A percentile compares a stretch with the other conserved stretches of the same genome.
Evolutionary conservation across 2,888 invertebrate genomes (phyloP).

Genomic region (Ormyrus labotus): DNA sequence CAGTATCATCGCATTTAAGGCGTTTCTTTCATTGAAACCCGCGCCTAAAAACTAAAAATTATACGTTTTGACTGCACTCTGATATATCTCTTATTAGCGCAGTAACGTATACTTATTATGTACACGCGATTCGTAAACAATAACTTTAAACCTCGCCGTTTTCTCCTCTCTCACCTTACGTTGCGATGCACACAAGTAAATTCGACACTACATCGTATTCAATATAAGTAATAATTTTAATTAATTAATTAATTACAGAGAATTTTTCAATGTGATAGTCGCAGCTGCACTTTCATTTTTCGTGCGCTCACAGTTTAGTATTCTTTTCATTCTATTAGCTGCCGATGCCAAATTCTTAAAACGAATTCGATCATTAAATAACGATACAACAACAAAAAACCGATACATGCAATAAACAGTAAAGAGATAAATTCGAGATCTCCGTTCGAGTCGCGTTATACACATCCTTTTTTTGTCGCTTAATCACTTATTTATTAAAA

Average conservation of each 20-base stretch:
- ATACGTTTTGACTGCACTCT: constrained; percentile 23
- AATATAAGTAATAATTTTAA: constrained; percentile 25
- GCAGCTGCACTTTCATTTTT: constrained; percentile 32
- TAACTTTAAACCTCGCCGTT: background rate
- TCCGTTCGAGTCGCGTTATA: constrained; percentile 29
- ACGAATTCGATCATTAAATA: constrained; percentile 46
- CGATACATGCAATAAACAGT: constrained; percentile 19
- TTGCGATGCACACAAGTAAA: constrained; percentile 13
- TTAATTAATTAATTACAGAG: constrained; percentile 45
- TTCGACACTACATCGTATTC: constrained; percentile 7
- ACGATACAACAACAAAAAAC: constrained; percentile 40
- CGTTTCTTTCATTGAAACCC: constrained; percentile 20
- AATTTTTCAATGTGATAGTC: constrained; percentile 26
- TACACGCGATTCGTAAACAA: constrained; percentile 11
- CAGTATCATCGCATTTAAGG: constrained; percentile 34
- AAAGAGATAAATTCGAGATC: constrained; percentile 30
- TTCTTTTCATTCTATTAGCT: constrained; percentile 8
- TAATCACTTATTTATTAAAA: constrained; percentile 45
- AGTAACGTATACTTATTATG: constrained; percentile 9
- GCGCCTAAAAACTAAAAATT: constrained; percentile 47
- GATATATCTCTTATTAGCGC: constrained; percentile 28
- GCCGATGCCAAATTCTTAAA: constrained; percentile 49
- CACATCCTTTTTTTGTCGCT: constrained; percentile 6
- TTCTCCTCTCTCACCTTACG: background rate
- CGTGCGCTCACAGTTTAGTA: background rate